Evolutionary conservation across 2,888 invertebrate species (phyloP), one percentile per base, ranked within the genome.

Genomic region (Pelosia muscerda): DNA sequence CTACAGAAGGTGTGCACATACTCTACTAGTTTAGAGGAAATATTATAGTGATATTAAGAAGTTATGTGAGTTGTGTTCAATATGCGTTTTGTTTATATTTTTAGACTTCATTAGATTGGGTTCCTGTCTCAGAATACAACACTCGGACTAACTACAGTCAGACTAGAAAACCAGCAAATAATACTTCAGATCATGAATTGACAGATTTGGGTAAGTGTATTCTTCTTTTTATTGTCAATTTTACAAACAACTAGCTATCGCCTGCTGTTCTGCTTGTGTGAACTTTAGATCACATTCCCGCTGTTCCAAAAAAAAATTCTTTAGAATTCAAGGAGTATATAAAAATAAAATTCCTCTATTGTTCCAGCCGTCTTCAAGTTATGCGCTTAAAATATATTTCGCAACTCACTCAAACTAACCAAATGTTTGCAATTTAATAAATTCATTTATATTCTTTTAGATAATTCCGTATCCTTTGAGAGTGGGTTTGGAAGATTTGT

Each of bases 21-120:
- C 61, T 64, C 42, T 13, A 66, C 61, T 49, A 28, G 23, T 69
- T 65, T 38, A 13, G 31, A 49, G 55, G 60, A 66, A n/a, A 60
- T 72, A 77, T 72, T 74, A 34, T 31, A 23, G 54, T 63, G 23
- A 54, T 42, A 58, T 72, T 76, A 65, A 68, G 71, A 71, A 67
- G 23, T 68, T 26, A 38, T 73, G 56, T 31, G 55, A 38, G 59
- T 68, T 70, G 71, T 69, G 72, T 69, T 72, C 31, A 62, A 72
- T 55, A 65, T n/a, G 58, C 59, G 60, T 71, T 31, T 76, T 71
- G 73, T 28, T n/a, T 57, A 15, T 28, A 23, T 69, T 93, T 94
- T 85, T 89, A 95, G 95, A 93, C 94, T 71, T 93, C 95, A 75
- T 86, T 95, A 83, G 95, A 95, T 86, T 95, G 95, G 95, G 93